phyloP scores from a whole-genome alignment of 2,797 vertebrate species.

The Gallinago nigripennis region DNA sequence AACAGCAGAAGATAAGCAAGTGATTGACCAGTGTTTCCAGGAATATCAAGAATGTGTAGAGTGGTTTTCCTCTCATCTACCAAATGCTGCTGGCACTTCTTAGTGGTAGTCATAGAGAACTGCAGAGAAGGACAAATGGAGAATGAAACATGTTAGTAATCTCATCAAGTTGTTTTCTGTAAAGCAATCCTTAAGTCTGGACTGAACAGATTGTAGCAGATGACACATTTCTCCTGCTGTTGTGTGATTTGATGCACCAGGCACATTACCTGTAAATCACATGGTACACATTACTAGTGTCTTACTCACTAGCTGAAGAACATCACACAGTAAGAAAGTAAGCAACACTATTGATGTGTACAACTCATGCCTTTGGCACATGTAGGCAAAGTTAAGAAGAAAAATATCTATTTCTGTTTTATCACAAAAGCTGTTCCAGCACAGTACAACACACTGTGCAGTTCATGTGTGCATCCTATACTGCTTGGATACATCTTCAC shows the following conservation, averaged over 20 bases:
- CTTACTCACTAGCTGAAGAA: not conserved
- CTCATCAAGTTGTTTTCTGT: not conserved
- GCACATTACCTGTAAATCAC: not conserved
- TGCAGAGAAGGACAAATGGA: not conserved
- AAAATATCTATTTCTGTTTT: not conserved
- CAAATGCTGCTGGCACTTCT: not conserved
- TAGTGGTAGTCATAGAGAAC: not conserved
- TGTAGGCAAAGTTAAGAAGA: not conserved
- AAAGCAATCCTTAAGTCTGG: not conserved
- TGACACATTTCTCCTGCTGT: not conserved
- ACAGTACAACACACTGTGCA: not conserved
- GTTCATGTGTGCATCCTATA: not conserved
- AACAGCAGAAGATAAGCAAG: not conserved
- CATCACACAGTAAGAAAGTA: not conserved
- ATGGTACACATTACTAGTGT: accelerated
- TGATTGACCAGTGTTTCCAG: not conserved
- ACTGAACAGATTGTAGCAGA: not conserved
- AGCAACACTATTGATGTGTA: not conserved
- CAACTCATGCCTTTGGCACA: not conserved
- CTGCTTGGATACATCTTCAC: not conserved
- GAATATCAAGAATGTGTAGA: not conserved
- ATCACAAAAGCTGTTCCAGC: not conserved
- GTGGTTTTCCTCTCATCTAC: not conserved
- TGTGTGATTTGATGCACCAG: not conserved
- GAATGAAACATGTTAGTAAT: not conserved